Base-by-base conservation (phyloP, 2,113 vertebrate species). In the Rhombomys opimus region DNA sequence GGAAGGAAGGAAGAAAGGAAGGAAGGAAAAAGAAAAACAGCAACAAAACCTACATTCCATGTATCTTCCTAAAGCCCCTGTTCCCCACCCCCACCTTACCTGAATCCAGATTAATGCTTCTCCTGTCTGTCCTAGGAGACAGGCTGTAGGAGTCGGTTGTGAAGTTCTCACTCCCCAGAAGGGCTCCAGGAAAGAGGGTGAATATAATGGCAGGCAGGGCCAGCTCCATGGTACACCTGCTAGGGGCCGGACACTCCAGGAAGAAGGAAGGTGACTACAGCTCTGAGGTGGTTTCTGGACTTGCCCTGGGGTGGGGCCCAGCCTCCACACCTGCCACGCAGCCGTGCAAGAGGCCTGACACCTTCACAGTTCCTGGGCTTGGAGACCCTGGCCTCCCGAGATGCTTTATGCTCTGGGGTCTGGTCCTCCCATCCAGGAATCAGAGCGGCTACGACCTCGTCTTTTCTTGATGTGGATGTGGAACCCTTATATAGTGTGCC, bases 81-180 rank as follows among this genome's bases (percentile, higher is more conserved):
- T 5, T 52, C 22, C 27, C 20, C 15, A 38, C 38, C 8, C 8
- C 7, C 9, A 68, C 30, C 85, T 61, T 92, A 89, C 85, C 85
- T 35, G 85, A 72, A 30, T 67, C 77, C 72, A 85, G 63, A 30
- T 12, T 7, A 59, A 1, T n/a, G 5, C 0, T 20, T 9, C 1
- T 5, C 27, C 1, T 11, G 54, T 7, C 78, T 5, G 0, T 35
- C 17, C 3, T 12, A 2, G 4, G n/a, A 13, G 38, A 81, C 14
- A n/a, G 2, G 30, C 32, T n/a, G 17, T 68, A 12, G 23, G 46
- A 59, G 27, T 67, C 54, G 2, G 18, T 3, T 1, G 4, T 3
- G 18, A 85, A 32, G 46, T 41, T 80, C 67, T 89, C 76, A 2
- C 54, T 52, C 20, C 59, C 90, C 65, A 75, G 67, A 8, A 93